These are phyloP conservation scores for Thumatha senex DNA, from an alignment of 2,888 invertebrate genomes.

Conservation along the genomic window DNA sequence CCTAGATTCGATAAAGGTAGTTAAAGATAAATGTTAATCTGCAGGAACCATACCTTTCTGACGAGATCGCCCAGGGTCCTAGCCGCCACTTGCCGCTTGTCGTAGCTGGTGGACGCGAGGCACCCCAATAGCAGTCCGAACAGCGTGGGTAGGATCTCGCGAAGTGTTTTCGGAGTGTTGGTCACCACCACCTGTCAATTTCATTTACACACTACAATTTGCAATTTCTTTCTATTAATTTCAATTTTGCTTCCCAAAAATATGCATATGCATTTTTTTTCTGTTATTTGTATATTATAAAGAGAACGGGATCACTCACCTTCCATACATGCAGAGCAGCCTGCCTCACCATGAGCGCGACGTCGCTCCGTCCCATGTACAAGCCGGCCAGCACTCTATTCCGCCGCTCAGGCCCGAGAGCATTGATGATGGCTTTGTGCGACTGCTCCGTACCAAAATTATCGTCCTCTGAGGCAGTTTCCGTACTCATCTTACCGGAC, in stretches of 20 bases:
- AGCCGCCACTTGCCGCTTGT: slow-evolving; percentile 98
- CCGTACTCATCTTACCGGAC: slow-evolving; percentile 99
- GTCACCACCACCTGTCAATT: slow-evolving; percentile 92
- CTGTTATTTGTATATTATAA: no score
- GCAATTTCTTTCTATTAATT: no score
- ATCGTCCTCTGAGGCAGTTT: slow-evolving; percentile 98
- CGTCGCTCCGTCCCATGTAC: slow-evolving; percentile 99
- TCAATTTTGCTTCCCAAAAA: no score
- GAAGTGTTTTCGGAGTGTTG: slow-evolving; percentile 97
- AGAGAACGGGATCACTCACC: slow-evolving; percentile 50
- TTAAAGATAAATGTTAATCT: no score
- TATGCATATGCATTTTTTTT: no score
- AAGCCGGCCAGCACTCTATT: slow-evolving; percentile 96
- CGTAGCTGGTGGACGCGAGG: slow-evolving; percentile 97
- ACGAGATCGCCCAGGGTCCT: slow-evolving; percentile 98
- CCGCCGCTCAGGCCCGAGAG: slow-evolving; percentile 94
- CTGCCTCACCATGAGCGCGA: slow-evolving; percentile 97
- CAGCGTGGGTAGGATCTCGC: slow-evolving; percentile 97
- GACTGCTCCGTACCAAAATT: slow-evolving; percentile 99
- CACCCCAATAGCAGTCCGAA: slow-evolving; percentile 96
- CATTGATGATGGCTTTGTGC: slow-evolving; percentile 94
- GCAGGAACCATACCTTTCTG: slow-evolving; percentile 85
- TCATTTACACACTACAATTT: no score
- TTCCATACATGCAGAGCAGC: slow-evolving; percentile 99
- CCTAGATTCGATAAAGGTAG: no score